These are phyloP conservation scores for Heliconius aoede DNA, from an alignment of 2,888 invertebrate genomes.

Conservation along the genomic window DNA sequence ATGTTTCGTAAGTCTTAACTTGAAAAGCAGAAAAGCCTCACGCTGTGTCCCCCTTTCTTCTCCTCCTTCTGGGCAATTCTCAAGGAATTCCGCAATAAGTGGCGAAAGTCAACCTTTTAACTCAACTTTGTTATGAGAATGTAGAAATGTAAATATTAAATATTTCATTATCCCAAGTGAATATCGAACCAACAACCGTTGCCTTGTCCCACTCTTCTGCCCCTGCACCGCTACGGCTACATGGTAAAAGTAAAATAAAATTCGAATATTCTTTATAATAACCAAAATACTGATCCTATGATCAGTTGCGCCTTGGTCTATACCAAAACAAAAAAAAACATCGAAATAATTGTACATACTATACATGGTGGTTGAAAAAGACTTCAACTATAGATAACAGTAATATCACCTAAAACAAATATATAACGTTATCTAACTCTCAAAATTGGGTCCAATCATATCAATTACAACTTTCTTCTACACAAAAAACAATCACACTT, in stretches of 20 bases:
- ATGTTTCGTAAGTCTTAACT: background rate
- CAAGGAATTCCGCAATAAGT: background rate
- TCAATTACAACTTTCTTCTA: constrained; percentile 65
- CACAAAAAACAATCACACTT: constrained; percentile 51
- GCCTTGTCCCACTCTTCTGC: background rate
- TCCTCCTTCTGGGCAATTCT: too few relatives aligned
- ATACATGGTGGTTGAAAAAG: too few relatives aligned
- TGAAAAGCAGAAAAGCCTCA: background rate
- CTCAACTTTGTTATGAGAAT: too few relatives aligned
- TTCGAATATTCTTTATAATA: background rate
- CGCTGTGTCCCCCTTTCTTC: too few relatives aligned
- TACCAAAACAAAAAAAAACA: too few relatives aligned
- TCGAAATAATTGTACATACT: too few relatives aligned
- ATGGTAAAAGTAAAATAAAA: background rate
- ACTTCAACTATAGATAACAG: background rate
- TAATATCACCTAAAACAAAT: constrained; percentile 33
- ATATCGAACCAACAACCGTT: too few relatives aligned
- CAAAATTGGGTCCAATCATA: constrained; percentile 64
- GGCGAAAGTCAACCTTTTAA: background rate
- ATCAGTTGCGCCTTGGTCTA: too few relatives aligned
- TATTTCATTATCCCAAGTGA: background rate
- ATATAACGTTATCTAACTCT: constrained; percentile 38
- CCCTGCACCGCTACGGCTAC: background rate
- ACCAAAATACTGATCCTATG: too few relatives aligned
- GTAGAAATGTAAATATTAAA: background rate